Evolutionary conservation across 1,140 invertebrate species (phyloP).

Genomic region (Drosophila bipectinata): DNA sequence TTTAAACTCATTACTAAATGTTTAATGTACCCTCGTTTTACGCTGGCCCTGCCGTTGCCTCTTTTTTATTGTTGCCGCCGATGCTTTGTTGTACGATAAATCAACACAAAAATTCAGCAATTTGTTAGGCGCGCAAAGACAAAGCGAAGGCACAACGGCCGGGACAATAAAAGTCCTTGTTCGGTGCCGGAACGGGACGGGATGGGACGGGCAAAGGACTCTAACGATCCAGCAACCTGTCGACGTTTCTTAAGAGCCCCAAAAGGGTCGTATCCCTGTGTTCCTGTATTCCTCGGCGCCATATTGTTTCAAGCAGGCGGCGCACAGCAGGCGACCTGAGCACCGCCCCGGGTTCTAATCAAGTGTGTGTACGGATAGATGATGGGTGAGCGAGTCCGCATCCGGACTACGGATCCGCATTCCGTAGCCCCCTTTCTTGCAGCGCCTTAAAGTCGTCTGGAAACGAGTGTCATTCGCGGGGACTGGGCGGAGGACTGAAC

Average conservation of each 20-base stretch:
- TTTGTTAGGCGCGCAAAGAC: constrained; percentile 70
- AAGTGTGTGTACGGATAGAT: constrained; percentile 54
- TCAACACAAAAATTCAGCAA: constrained; percentile 66
- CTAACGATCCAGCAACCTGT: constrained; percentile 78
- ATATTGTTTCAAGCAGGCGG: constrained; percentile 78
- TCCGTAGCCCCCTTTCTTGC: neutral
- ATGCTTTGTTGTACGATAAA: constrained; percentile 44
- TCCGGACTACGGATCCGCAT: constrained; percentile 14
- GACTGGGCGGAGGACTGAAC: constrained; percentile 29
- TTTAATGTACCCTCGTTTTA: constrained; percentile 72
- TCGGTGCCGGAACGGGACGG: constrained; percentile 13
- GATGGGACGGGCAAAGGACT: constrained; percentile 7
- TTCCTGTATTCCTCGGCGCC: constrained; percentile 40
- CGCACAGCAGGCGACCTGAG: constrained; percentile 62
- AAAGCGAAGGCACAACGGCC: constrained; percentile 18
- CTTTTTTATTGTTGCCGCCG: constrained; percentile 49
- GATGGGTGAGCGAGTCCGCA: constrained; percentile 19
- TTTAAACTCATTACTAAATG: constrained; percentile 82
- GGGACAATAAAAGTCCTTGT: constrained; percentile 52
- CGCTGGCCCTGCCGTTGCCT: constrained; percentile 18
- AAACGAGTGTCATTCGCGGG: constrained; percentile 30
- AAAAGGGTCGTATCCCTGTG: constrained; percentile 62
- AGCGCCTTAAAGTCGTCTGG: constrained; percentile 1
- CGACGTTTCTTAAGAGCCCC: constrained; percentile 62
- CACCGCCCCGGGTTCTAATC: constrained; percentile 57